These are phyloP conservation scores for Anoplius nigerrimus DNA, from an alignment of 2,888 invertebrate genomes.

Conservation along the genomic window DNA sequence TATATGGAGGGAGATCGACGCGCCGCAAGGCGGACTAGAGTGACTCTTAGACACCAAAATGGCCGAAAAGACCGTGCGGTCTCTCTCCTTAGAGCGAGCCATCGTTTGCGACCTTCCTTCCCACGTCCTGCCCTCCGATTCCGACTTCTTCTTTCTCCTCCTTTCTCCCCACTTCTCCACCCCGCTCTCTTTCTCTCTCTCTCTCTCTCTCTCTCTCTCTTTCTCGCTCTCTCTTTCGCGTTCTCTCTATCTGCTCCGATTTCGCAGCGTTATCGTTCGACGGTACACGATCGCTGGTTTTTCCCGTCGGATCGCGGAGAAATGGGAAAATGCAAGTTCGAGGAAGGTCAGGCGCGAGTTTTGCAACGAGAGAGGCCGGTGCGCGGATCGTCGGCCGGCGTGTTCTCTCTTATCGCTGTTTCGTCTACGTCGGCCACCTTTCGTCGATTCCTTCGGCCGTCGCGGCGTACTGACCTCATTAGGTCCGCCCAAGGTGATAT, in stretches of 20 bases:
- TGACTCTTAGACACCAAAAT: constrained; percentile 62
- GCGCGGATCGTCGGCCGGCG: constrained; percentile 12
- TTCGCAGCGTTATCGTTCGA: too few species aligned
- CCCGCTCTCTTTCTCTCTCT: too few species aligned
- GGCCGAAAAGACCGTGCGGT: constrained; percentile 59
- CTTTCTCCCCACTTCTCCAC: background rate
- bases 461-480: constrained; percentile 52
- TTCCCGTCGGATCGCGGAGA: too few species aligned
- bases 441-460: constrained; percentile 39
- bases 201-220: background rate
- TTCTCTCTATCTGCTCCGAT: background rate
- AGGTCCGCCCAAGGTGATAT: constrained; percentile 38
- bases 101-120: background rate
- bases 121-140: background rate
- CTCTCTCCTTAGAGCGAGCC: background rate
- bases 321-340: too few species aligned
- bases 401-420: constrained; percentile 60
- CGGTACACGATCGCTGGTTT: too few species aligned
- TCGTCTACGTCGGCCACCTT: constrained; percentile 47
- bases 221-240: background rate
- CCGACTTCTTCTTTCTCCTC: constrained; percentile 1
- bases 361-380: too few species aligned
- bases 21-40: constrained; percentile 39
- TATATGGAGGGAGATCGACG: constrained; percentile 49
- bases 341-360: too few species aligned